A percentile compares a stretch with the other conserved stretches of the same genome.
phyloP scores from a whole-genome alignment of 2,888 invertebrate species.

The Drosophila fulvimacula region DNA sequence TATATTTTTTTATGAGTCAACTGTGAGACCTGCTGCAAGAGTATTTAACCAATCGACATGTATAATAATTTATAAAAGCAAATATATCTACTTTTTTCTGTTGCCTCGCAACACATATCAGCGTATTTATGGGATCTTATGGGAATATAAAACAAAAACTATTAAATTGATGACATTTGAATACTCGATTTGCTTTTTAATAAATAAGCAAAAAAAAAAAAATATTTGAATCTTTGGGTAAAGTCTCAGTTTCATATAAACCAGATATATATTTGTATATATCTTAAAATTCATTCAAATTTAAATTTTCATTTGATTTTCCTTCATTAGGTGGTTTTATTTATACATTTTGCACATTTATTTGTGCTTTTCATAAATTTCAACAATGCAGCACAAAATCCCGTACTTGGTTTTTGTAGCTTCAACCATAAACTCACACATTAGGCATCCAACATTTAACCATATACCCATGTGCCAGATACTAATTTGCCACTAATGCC shows the following conservation, averaged over 20 bases:
- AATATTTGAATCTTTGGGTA: too few species aligned
- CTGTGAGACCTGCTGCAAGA: background rate
- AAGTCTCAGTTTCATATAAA: background rate
- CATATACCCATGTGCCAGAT: conserved; percentile 46
- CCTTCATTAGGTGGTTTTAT: background rate
- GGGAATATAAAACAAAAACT: background rate
- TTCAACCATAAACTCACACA: conserved; percentile 72
- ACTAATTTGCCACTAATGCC: conserved; percentile 70
- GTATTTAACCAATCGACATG: conserved; percentile 21
- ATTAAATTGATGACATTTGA: conserved; percentile 6
- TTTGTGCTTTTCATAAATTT: background rate
- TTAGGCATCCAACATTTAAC: conserved; percentile 71
- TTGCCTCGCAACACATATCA: conserved; percentile 38
- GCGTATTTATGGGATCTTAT: conserved; percentile 32
- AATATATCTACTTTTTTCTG: conserved; percentile 15
- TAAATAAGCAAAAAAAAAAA: background rate
- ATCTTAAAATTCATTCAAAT: background rate
- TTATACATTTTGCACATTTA: background rate
- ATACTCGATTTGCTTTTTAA: too few species aligned
- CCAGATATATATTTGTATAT: background rate
- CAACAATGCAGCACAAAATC: conserved; percentile 22
- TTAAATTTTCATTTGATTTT: background rate
- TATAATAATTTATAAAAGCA: conserved; percentile 51
- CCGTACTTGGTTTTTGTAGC: conserved; percentile 16
- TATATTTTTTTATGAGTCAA: background rate